phyloP scores from a whole-genome alignment of 2,888 invertebrate species.

The Thysanoteuthis rhombus region DNA sequence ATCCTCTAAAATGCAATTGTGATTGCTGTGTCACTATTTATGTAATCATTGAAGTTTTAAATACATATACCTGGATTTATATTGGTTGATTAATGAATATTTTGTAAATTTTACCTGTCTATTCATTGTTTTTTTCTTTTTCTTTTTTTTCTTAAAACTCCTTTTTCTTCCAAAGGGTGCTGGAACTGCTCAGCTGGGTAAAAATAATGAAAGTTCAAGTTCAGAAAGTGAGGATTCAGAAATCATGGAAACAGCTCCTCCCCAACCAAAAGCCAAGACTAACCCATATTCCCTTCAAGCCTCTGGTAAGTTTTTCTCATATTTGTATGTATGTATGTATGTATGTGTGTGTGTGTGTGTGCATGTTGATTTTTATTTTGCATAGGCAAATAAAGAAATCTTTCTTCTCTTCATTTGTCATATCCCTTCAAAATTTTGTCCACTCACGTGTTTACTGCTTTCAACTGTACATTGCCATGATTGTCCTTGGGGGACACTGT shows the following conservation, averaged over 20 bases:
- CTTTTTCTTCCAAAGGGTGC: slow-evolving; percentile 40
- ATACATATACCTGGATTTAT: neutral
- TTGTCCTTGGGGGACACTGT: too few species aligned
- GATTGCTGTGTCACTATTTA: too few species aligned
- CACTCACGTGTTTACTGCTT: too few species aligned
- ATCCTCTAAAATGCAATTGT: too few species aligned
- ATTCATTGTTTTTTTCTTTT: neutral
- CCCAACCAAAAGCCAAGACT: neutral
- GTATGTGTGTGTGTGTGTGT: too few species aligned
- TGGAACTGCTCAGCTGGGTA: slow-evolving; percentile 53
- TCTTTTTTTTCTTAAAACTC: too few species aligned
- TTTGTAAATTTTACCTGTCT: neutral
- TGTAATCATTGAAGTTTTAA: neutral
- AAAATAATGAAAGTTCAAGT: slow-evolving; percentile 49
- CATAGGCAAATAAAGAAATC: too few species aligned
- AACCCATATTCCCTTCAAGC: neutral
- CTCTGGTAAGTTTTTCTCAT: neutral
- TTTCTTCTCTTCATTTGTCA: too few species aligned
- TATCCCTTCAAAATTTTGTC: too few species aligned
- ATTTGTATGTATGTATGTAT: neutral
- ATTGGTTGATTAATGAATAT: neutral
- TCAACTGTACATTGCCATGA: too few species aligned
- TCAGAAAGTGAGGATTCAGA: slow-evolving; percentile 41
- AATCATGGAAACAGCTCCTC: slow-evolving; percentile 38
- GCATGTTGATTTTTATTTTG: too few species aligned